phyloP scores from a whole-genome alignment of 2,113 vertebrate genomes.

The Eclectus roratus region DNA sequence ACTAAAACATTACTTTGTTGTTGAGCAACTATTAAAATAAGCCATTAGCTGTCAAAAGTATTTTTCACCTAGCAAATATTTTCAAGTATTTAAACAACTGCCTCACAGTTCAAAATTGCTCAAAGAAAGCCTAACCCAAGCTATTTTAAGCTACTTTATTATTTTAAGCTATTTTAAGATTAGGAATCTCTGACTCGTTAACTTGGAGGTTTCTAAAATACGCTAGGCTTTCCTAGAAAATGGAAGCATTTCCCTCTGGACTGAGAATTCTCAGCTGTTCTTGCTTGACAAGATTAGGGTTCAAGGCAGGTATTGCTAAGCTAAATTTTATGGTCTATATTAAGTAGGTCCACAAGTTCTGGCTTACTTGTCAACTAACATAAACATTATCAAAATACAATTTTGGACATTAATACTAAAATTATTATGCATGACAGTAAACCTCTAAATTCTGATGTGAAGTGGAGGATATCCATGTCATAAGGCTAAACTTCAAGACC shows the following conservation, averaged over 20 bases:
- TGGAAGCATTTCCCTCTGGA: not conserved
- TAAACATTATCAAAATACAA: not conserved
- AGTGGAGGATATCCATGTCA: not conserved
- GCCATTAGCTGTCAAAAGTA: constrained; percentile 2
- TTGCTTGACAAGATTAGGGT: not conserved
- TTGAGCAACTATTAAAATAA: constrained; percentile 15
- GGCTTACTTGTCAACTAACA: not conserved
- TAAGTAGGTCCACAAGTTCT: not conserved
- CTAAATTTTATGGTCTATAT: not conserved
- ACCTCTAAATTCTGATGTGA: not conserved
- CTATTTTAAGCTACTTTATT: not conserved
- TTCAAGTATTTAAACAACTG: not conserved
- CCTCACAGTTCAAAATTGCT: not conserved
- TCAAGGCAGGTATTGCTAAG: not conserved
- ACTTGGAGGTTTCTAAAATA: not conserved
- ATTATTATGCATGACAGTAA: not conserved
- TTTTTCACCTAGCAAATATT: constrained; percentile 18
- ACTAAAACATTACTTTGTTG: not conserved
- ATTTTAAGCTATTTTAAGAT: constrained; percentile 7
- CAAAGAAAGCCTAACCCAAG: not conserved
- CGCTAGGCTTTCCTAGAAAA: not conserved
- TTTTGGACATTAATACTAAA: not conserved
- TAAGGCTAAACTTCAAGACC: not conserved
- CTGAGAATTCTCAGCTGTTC: not conserved
- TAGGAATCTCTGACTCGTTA: not conserved